Evolutionary conservation across 2,797 vertebrate genomes (phyloP), one percentile per base, ranked within the genome.

Genomic region (Macrochelys suwanniensis): DNA sequence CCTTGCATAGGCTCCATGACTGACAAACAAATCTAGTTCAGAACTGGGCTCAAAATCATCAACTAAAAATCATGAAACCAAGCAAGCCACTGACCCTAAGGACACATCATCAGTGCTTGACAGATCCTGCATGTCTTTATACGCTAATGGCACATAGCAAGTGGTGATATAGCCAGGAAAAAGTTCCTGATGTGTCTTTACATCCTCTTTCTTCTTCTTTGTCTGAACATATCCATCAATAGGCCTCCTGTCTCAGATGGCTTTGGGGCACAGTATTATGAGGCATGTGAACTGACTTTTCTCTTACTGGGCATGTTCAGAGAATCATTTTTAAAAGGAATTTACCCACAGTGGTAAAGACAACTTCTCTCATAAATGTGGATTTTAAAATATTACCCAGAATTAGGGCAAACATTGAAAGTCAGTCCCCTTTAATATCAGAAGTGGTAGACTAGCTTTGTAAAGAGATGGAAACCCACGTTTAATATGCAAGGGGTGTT

Each of bases 301-400:
- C 82, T 95, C 86, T 12, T 96, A 85, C 85, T 82, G 82, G 82
- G 80, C 68, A 85, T 84, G 78, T 95, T 94, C 88, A 84, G 28
- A 68, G 23, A 95, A 96, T 82, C 77, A 5, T 71, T 71, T 71
- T 42, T 23, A 23, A 71, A 71, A 71, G 17, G 59, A 61, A 71
- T 37, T 71, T 23, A 95, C 87, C 91, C 89, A 85, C 84, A 82
- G 84, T 92, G 96, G 93, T 92, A 94, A 96, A 93, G 85, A 96
- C 65, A 28, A 77, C 91, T 90, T 78, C 57, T 94, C 84, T 87
- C 19, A 94, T 85, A 76, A 92, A 94, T 94, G 94, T 93, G 95
- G 89, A 91, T 90, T 90, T 90, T 92, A 95, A 97, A 97, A 96
- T 95, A 96, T 10, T 13, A 33, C 89, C 54, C 87, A 87, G 89